A percentile compares a stretch with the other conserved stretches of the same genome.
Conservation (phyloP, 2,113 vertebrate species). For the Polypterus senegalus region DNA sequence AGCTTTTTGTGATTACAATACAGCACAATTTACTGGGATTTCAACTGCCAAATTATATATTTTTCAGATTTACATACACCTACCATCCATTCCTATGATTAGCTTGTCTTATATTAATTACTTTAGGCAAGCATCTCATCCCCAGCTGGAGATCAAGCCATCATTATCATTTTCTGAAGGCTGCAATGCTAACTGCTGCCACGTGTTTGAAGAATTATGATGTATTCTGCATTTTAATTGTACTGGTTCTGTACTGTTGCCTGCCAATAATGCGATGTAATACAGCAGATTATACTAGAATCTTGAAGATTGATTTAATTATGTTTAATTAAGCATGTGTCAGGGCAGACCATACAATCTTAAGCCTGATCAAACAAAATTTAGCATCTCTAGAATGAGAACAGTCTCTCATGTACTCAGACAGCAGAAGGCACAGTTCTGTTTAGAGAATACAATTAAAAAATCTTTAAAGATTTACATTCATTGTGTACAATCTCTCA, state of each 20-base stretch:
- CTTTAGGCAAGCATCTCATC: too few species aligned
- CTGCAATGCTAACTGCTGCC: constrained; percentile 51
- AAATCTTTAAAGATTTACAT: constrained; percentile 23
- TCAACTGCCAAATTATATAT: too few species aligned
- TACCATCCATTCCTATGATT: too few species aligned
- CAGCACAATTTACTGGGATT: too few species aligned
- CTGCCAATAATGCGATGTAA: constrained; percentile 40
- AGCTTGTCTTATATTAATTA: too few species aligned
- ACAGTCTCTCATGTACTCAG: neutral
- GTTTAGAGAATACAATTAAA: neutral
- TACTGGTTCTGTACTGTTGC: constrained; percentile 36
- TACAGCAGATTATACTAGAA: constrained; percentile 42
- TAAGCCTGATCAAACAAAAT: constrained; percentile 26
- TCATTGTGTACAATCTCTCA: constrained; percentile 22
- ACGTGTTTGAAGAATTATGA: constrained; percentile 61
- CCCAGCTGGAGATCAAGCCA: too few species aligned
- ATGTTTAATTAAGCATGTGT: constrained; percentile 50
- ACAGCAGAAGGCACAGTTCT: constrained; percentile 20
- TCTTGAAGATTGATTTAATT: constrained; percentile 53
- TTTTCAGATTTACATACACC: too few species aligned
- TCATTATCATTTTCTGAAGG: constrained; percentile 24
- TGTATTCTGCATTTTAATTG: constrained; percentile 39
- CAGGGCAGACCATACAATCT: constrained; percentile 29
- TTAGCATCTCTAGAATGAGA: constrained; percentile 26
- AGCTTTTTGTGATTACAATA: too few species aligned